Conservation (phyloP, 2,797 vertebrate genomes). For the Melanogrammus aeglefinus region DNA sequence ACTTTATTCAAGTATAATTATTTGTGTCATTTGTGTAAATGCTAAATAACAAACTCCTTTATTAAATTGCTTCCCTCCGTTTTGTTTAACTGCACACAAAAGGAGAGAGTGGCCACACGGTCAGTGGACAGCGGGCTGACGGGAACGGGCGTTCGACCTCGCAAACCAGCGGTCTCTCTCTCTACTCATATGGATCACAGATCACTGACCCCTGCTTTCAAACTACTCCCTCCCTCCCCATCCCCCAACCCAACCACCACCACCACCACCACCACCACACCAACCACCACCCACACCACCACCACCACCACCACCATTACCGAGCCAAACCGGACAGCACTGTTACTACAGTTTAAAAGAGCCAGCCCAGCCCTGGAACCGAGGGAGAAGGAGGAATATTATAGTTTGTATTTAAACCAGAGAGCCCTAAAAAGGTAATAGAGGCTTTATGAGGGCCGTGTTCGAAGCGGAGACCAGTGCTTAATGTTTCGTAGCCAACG, state of each 20-base stretch:
- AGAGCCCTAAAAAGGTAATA: too few relatives aligned
- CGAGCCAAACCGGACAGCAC: too few relatives aligned
- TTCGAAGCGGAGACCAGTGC: too few relatives aligned
- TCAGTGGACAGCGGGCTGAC: slow-evolving; percentile 17
- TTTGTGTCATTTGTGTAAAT: not conserved
- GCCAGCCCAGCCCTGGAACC: too few relatives aligned
- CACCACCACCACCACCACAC: slow-evolving; percentile 11
- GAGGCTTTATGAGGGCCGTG: too few relatives aligned
- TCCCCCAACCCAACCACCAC: slow-evolving; percentile 15
- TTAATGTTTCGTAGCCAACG: too few relatives aligned
- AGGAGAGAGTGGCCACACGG: not conserved
- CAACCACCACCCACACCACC: slow-evolving; percentile 23
- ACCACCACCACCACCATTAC: slow-evolving; percentile 5
- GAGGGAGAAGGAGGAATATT: too few relatives aligned
- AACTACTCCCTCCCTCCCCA: slow-evolving; percentile 34
- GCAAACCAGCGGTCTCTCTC: slow-evolving; percentile 22
- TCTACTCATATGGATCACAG: slow-evolving; percentile 37
- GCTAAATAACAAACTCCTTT: too few relatives aligned
- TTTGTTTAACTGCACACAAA: too few relatives aligned
- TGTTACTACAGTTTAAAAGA: too few relatives aligned
- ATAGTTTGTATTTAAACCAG: too few relatives aligned
- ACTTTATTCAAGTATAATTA: not conserved
- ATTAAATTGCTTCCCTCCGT: too few relatives aligned
- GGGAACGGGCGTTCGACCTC: slow-evolving; percentile 26
- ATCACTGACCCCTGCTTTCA: slow-evolving; percentile 16